Percentiles rank a stretch among this genome's conserved stretches.
phyloP scores from a whole-genome alignment of 1,140 invertebrate species.

The Aphelinus certus region DNA sequence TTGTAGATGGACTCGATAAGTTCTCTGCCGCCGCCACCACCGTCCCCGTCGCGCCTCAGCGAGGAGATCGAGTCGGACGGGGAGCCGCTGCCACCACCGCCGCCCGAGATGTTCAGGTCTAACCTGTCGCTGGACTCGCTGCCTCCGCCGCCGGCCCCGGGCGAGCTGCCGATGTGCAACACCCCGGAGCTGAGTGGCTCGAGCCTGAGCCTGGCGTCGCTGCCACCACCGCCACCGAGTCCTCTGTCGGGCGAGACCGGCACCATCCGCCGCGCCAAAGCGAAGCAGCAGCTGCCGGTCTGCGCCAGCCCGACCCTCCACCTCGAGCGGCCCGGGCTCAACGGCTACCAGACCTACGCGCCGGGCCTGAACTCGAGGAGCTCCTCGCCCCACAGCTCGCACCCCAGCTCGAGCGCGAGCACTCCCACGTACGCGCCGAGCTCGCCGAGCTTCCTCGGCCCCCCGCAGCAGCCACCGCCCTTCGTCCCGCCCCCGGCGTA shows the following conservation, averaged over 20 bases:
- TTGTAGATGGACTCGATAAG: slow-evolving; percentile 67
- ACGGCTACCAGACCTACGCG: neutral
- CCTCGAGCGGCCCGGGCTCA: neutral
- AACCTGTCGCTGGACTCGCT: slow-evolving; percentile 80
- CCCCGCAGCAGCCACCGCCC: slow-evolving; percentile 55
- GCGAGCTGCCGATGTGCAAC: slow-evolving; percentile 69
- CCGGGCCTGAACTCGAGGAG: slow-evolving; percentile 12
- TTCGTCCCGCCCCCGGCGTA: slow-evolving; percentile 65
- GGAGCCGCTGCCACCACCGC: slow-evolving; percentile 70
- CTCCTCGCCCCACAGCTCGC: slow-evolving; percentile 53
- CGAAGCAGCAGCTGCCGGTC: slow-evolving; percentile 49
- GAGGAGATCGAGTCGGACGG: slow-evolving; percentile 56
- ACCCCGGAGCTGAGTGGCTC: slow-evolving; percentile 74
- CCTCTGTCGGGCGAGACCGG: slow-evolving; percentile 62
- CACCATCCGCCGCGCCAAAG: slow-evolving; percentile 62
- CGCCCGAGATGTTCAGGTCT: slow-evolving; percentile 75
- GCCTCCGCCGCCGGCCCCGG: slow-evolving; percentile 79
- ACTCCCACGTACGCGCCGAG: slow-evolving; percentile 52
- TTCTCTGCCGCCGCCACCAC: slow-evolving; percentile 68
- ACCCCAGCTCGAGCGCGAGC: slow-evolving; percentile 52
- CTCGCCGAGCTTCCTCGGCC: slow-evolving; percentile 47
- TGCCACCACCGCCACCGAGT: slow-evolving; percentile 73
- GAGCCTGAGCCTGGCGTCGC: slow-evolving; percentile 71
- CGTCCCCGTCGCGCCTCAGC: slow-evolving; percentile 65
- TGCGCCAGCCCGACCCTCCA: slow-evolving; percentile 44